These are phyloP conservation scores for Amphipoea lucens DNA, from an alignment of 2,888 invertebrate genomes.

Conservation along the genomic window DNA sequence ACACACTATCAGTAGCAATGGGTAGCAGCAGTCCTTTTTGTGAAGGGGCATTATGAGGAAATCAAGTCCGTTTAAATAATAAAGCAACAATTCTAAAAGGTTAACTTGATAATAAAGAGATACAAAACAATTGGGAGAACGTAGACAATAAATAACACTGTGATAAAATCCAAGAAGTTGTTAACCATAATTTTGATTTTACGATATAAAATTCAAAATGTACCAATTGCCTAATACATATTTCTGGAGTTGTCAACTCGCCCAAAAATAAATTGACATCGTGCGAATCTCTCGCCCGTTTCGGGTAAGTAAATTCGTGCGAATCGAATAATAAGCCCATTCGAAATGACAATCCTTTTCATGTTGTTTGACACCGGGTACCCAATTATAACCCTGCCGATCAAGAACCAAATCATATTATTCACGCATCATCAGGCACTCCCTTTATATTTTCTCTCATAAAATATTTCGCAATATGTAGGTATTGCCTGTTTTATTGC, in stretches of 20 bases:
- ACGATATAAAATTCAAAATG: neutral
- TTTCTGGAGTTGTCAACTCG: no score
- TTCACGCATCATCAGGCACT: neutral
- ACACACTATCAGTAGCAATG: no score
- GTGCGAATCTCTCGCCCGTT: no score
- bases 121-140: constrained; percentile 46
- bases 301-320: no score
- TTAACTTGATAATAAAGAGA: constrained; percentile 43
- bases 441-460: neutral
- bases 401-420: neutral
- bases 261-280: no score
- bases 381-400: neutral
- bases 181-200: constrained; percentile 54
- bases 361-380: neutral
- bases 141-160: constrained; percentile 65
- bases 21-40: neutral
- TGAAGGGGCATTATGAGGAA: neutral
- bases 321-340: no score
- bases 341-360: neutral
- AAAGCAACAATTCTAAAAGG: constrained; percentile 23
- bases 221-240: no score
- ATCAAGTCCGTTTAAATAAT: constrained; percentile 18
- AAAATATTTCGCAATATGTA: neutral
- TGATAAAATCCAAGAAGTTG: constrained; percentile 74
- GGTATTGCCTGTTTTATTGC: neutral